Evolutionary conservation across 2,797 vertebrate genomes (phyloP).

Genomic region (Emys orbicularis): DNA sequence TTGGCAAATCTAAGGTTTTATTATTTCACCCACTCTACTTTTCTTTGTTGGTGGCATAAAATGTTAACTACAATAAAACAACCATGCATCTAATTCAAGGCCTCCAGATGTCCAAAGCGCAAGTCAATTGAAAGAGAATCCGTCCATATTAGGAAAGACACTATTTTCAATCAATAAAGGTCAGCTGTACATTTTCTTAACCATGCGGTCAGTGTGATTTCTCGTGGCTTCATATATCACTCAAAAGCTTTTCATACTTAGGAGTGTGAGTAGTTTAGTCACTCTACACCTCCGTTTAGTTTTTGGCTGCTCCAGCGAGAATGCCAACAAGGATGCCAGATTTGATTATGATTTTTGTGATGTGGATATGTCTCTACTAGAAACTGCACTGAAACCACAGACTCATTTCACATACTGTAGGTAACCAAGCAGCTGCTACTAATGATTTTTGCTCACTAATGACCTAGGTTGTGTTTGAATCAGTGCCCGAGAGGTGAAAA

Average conservation of each 20-base stretch:
- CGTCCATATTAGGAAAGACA: constrained; percentile 60
- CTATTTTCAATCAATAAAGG: constrained; percentile 72
- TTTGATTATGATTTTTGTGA: neutral
- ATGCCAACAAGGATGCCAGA: neutral
- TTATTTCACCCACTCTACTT: constrained; percentile 63
- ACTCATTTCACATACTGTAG: constrained; percentile 65
- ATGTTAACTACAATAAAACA: constrained; percentile 44
- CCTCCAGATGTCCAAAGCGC: constrained; percentile 50
- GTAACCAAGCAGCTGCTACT: constrained; percentile 71
- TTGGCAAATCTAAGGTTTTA: constrained; percentile 62
- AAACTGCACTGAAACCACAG: constrained; percentile 39
- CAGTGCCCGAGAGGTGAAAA: constrained; percentile 70
- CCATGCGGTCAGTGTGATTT: constrained; percentile 45
- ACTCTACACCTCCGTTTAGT: constrained; percentile 25
- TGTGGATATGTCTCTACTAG: constrained; percentile 9
- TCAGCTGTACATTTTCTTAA: constrained; percentile 69
- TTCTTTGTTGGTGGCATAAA: constrained; percentile 44
- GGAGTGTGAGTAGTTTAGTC: constrained; percentile 56
- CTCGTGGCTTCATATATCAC: constrained; percentile 11
- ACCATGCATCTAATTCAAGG: constrained; percentile 36
- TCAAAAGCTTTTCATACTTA: constrained; percentile 48
- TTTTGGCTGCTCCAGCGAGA: constrained; percentile 32
- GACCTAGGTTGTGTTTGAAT: constrained; percentile 73
- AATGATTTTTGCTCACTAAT: constrained; percentile 77
- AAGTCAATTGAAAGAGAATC: constrained; percentile 65